Evolutionary conservation across 2,113 vertebrate genomes (phyloP), one percentile per base, ranked within the genome.

Genomic region (Myiozetetes cayanensis): DNA sequence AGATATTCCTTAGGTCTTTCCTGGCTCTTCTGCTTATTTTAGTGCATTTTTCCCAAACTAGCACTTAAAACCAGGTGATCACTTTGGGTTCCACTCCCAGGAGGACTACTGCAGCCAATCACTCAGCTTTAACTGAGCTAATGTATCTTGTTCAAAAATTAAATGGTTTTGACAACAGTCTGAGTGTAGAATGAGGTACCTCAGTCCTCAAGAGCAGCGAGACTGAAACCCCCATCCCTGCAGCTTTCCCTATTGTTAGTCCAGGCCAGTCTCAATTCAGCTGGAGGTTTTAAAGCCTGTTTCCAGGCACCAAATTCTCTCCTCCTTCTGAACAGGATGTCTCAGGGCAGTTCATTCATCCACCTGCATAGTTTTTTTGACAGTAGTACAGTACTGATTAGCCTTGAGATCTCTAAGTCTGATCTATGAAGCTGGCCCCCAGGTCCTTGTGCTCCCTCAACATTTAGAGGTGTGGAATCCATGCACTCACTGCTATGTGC

Each of bases 11-110:
- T 37, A 74, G 55, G 47, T 74, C 50, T 87, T 92, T 90, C 68
- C 65, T 94, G 56, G 35, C 50, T 86, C 47, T 87, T 90, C 83
- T 94, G 52, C 84, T 90, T 91, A 85, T 72, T 90, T 94, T 63
- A 90, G 22, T 44, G 47, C 55, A 62, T 75, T 86, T 93, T 47
- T 16, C 58, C 53, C 53, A 75, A 84, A 81, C 14, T 89, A 85
- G 22, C 65, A 30, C 30, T 94, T 77, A 33, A 81, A 92, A 52
- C 18, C 31, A 76, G 43, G n/a, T 71, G 63, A 77, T 71, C 18
- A 8, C 15, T 87, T 82, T 83, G 71, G 2, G 1, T 23, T 83
- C 37, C 14, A 27, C 47, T 85, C 39, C 30, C 46, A 53, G 58
- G n/a, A 65, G 41, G 59, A 7, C 16, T 70, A 18, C 66, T 75